Evolutionary conservation across 2,888 invertebrate species (phyloP).

Genomic region (Xestobium rufovillosum): DNA sequence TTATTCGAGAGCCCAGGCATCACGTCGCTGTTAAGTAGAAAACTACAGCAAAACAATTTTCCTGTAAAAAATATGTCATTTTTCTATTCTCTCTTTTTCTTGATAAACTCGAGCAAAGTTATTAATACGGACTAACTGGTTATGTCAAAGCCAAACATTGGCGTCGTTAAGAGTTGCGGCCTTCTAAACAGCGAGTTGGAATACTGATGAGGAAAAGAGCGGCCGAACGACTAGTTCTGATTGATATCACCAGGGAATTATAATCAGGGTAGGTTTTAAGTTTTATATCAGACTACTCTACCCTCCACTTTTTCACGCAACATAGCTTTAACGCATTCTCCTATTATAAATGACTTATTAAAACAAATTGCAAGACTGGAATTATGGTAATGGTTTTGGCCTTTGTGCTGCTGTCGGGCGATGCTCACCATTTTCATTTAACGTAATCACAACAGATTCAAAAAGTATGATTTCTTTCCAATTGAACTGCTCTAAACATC

Average conservation of each 20-base stretch:
- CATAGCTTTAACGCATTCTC: too few relatives aligned
- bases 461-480: too few relatives aligned
- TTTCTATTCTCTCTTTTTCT: constrained; percentile 43
- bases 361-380: too few relatives aligned
- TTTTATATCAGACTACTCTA: too few relatives aligned
- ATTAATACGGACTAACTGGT: constrained; percentile 48
- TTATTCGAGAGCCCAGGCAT: too few relatives aligned
- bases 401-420: too few relatives aligned
- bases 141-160: constrained; percentile 47
- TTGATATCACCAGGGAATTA: constrained; percentile 41
- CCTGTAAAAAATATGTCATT: constrained; percentile 43
- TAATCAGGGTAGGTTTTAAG: constrained; percentile 40
- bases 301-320: too few relatives aligned
- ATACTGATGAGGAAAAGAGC: constrained; percentile 44
- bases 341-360: too few relatives aligned
- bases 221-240: constrained; percentile 34
- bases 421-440: too few relatives aligned
- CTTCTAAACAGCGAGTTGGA: constrained; percentile 34
- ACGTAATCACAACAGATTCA: too few relatives aligned
- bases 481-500: too few relatives aligned
- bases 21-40: constrained; percentile 31
- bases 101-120: constrained; percentile 43
- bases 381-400: too few relatives aligned
- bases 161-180: constrained; percentile 41
- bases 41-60: constrained; percentile 39